A percentile compares a stretch with the other conserved stretches of the same genome.
These are phyloP conservation scores for Glareola pratincola DNA, from an alignment of 2,113 vertebrate genomes.

Conservation along the genomic window DNA sequence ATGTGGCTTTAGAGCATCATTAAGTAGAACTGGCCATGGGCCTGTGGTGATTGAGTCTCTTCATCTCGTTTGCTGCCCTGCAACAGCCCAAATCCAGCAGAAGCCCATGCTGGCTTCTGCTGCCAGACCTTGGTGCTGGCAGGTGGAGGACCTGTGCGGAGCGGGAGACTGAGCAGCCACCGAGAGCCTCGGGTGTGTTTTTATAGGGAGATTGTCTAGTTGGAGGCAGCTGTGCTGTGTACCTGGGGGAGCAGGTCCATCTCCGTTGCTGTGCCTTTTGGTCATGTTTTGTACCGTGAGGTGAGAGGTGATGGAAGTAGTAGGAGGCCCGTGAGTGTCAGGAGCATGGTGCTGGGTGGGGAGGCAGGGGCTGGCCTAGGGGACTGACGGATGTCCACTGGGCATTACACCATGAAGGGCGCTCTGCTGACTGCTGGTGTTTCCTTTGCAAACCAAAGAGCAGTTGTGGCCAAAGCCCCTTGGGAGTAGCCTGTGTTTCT, in stretches of 20 bases:
- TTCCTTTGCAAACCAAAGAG: slow-evolving; percentile 23
- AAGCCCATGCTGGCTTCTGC: not conserved
- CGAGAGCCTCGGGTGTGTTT: accelerated
- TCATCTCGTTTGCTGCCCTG: not conserved
- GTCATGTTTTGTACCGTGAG: accelerated
- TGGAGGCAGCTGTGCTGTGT: not conserved
- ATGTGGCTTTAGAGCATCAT: not conserved
- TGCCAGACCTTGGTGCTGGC: not conserved
- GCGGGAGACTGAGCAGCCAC: accelerated
- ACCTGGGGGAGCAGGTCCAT: not conserved
- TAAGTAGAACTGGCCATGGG: not conserved
- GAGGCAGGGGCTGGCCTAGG: not conserved
- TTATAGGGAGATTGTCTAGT: not conserved
- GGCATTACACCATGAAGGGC: not conserved
- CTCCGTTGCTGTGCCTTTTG: not conserved
- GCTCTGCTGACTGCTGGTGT: not conserved
- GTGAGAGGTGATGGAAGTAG: not conserved
- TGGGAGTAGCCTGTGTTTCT: not conserved
- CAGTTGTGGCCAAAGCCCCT: not conserved
- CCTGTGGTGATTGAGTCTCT: accelerated
- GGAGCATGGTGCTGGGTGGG: accelerated
- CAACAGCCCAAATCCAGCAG: not conserved
- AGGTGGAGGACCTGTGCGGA: accelerated
- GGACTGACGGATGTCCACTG: not conserved
- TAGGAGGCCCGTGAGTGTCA: not conserved